Evolutionary conservation across 2,888 invertebrate species (phyloP).

Genomic region (Atherix ibis): DNA sequence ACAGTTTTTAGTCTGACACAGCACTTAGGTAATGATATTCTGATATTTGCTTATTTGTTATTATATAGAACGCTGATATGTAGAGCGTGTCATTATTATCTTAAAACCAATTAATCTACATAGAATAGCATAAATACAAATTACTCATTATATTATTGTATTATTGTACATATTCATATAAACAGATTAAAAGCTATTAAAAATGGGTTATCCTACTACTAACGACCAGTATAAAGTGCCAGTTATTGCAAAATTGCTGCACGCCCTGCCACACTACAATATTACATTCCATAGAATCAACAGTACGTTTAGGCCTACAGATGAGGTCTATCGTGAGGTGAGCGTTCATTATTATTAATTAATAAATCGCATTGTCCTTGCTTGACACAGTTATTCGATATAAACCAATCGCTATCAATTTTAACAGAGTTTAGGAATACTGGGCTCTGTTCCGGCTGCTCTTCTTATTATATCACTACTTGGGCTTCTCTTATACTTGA

Average conservation of each 20-base stretch:
- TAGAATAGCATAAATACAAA: no score
- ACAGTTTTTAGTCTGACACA: no score
- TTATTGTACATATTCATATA: no score
- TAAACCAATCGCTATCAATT: no score
- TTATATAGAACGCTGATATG: no score
- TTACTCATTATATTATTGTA: no score
- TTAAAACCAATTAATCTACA: no score
- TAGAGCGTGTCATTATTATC: no score
- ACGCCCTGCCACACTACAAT: conserved; percentile 82
- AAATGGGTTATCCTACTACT: background rate
- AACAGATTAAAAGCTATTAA: no score
- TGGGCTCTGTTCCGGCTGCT: conserved; percentile 86
- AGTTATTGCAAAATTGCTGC: conserved; percentile 72
- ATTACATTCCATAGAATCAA: conserved; percentile 80
- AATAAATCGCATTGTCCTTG: conserved; percentile 11
- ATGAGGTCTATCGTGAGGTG: conserved; percentile 82
- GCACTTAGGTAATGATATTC: no score
- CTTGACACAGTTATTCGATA: background rate
- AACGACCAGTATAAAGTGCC: conserved; percentile 71
- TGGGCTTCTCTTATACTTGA: conserved; percentile 77
- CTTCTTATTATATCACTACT: conserved; percentile 82
- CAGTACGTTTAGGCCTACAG: conserved; percentile 78
- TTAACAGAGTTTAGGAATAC: conserved; percentile 74
- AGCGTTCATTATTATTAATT: no score
- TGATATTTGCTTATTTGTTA: no score